Evolutionary conservation across 2,888 invertebrate species (phyloP), one percentile per base, ranked within the genome.

Genomic region (Tachina fera): DNA sequence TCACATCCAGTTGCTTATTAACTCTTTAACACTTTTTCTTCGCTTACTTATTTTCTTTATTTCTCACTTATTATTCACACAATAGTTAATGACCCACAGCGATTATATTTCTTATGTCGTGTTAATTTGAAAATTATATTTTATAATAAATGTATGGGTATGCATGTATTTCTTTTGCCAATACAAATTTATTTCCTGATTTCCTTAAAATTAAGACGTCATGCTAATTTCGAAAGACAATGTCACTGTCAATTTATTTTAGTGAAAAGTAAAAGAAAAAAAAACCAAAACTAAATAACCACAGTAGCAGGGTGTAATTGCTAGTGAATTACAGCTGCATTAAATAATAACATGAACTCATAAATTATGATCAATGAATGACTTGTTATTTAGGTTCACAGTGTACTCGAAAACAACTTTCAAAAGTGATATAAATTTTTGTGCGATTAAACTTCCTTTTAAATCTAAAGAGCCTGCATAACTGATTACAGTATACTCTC

Each of bases 171-270:
- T n/a, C n/a, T 19, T 43, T 60, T 74, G 31, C n/a, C 43, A 65
- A 53, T 81, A n/a, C 6, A 19, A 19, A 43, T 39, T 31, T 43
- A 70, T 51, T 85, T 85, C 75, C 78, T 82, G 47, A 51, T 79
- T 82, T 85, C 82, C 81, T 78, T 78, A 65, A 82, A 85, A 53
- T 63, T 51, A 77, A 77, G 49, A 78, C 77, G 39, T 78, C 53
- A 74, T 63, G 11, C 56, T 63, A 45, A 61, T 19, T 61, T 39
- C 22, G 14, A 51, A 47, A 70, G 63, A 82, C 85, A 85, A 85
- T 79, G 85, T 82, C 85, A 85, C 63, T 85, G 82, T 75, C 75
- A 85, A 72, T 65, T 85, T 71, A 53, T 53, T 71, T 43, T 58
- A 71, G 56, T 77, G 56, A 47, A 78, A 70, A 60, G 56, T 56